Percentiles rank a stretch among this genome's conserved stretches.
Conservation (phyloP, 2,888 invertebrate genomes). For the Eurytoma adleriae region DNA sequence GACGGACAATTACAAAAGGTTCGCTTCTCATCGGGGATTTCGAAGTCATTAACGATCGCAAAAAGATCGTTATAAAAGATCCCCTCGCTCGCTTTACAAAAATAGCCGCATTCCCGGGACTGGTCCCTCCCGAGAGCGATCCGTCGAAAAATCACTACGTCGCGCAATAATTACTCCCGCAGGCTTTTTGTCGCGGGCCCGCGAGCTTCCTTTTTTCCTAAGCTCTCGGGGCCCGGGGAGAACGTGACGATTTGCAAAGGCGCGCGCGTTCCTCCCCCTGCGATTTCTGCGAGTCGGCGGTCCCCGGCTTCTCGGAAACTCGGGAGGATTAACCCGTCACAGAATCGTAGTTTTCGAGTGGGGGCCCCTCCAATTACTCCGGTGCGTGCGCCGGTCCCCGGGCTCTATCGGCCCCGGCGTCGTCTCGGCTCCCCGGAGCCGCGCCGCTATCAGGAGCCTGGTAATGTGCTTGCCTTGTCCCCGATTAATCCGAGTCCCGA, state of each 20-base stretch:
- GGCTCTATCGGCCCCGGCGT: background rate
- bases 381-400: constrained; percentile 42
- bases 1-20: too few species aligned
- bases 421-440: constrained; percentile 58
- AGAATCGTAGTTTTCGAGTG: constrained; percentile 63
- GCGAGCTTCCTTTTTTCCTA: background rate
- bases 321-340: constrained; percentile 74
- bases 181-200: background rate
- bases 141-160: constrained; percentile 9
- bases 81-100: constrained; percentile 1
- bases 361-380: constrained; percentile 65
- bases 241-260: background rate
- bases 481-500: constrained; percentile 70
- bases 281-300: background rate
- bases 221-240: too few species aligned
- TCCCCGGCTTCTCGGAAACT: constrained; percentile 68
- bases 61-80: background rate
- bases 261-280: background rate
- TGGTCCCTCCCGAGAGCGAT: background rate
- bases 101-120: constrained; percentile 22
- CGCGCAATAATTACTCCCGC: constrained; percentile 7
- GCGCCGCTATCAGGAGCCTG: constrained; percentile 65
- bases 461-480: constrained; percentile 74
- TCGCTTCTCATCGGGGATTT: too few species aligned
- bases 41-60: background rate